phyloP scores from a whole-genome alignment of 2,113 vertebrate genomes.

The Poecile atricapillus region DNA sequence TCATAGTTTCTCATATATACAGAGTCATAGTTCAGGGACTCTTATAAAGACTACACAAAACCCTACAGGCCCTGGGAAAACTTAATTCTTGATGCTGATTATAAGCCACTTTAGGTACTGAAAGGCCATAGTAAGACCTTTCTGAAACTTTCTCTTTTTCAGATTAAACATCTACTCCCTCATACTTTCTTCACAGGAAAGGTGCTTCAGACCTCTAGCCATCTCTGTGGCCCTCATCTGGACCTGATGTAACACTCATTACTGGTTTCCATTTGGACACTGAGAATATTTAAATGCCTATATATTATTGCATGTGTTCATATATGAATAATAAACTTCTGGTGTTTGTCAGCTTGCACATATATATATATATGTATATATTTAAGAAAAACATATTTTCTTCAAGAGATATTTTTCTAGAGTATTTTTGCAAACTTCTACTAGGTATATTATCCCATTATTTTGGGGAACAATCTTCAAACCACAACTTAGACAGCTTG shows the following conservation, averaged over 20 bases:
- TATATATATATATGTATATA: not conserved
- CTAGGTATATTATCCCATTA: not conserved
- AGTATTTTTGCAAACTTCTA: not conserved
- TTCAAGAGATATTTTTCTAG: not conserved
- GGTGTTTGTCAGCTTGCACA: not conserved
- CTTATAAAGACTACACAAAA: not conserved
- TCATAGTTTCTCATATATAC: not conserved
- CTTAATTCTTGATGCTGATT: not conserved
- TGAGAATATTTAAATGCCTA: not conserved
- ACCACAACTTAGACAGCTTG: not conserved
- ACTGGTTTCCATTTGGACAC: not conserved
- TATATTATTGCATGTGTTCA: not conserved
- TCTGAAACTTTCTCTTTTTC: not conserved
- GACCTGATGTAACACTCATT: not conserved
- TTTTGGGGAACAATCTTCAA: not conserved
- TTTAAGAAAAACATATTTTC: not conserved
- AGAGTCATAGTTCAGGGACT: not conserved
- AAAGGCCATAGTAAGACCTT: not conserved
- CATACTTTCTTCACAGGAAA: not conserved
- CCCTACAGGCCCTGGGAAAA: not conserved
- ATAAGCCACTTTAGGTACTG: not conserved
- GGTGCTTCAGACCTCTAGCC: not conserved
- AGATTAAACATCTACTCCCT: not conserved
- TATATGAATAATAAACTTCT: not conserved
- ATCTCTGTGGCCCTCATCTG: not conserved